These are phyloP conservation scores for Apeltes quadracus DNA, from an alignment of 2,113 vertebrate genomes.

Conservation along the genomic window DNA sequence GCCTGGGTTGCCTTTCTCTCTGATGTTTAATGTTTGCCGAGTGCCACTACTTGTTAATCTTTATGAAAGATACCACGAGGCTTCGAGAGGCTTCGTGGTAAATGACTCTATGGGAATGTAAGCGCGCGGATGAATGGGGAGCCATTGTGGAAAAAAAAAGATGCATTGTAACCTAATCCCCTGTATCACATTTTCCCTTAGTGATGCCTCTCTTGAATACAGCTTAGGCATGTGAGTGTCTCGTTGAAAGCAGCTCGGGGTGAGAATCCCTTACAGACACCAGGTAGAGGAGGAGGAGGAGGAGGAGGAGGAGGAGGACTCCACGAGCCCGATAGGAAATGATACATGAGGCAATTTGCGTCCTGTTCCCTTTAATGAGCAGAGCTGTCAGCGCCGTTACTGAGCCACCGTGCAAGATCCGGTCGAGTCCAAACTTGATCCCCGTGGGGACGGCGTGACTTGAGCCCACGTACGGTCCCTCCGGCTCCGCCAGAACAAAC, in stretches of 20 bases:
- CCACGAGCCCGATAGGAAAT: conserved; percentile 54
- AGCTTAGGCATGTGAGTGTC: background rate
- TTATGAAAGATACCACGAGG: conserved; percentile 27
- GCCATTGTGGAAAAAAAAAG: background rate
- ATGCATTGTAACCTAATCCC: conserved; percentile 28
- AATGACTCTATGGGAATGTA: conserved; percentile 53
- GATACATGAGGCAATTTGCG: conserved; percentile 54
- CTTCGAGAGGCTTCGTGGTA: conserved; percentile 44
- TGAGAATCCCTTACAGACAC: conserved; percentile 38
- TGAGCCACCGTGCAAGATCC: conserved; percentile 70
- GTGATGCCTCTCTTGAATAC: conserved; percentile 9
- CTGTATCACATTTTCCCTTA: conserved; percentile 8
- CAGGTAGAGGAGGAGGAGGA: conserved; percentile 15
- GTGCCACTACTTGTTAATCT: conserved; percentile 14
- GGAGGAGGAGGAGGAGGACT: conserved; percentile 26
- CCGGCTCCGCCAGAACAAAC: conserved; percentile 74
- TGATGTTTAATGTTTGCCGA: conserved; percentile 20
- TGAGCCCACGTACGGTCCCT: conserved; percentile 46
- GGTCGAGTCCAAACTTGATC: conserved; percentile 80
- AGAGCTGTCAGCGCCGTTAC: conserved; percentile 65
- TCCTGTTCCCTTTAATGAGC: conserved; percentile 47
- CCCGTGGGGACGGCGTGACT: conserved; percentile 73
- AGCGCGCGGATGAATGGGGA: conserved; percentile 34
- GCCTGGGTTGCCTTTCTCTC: conserved; percentile 34
- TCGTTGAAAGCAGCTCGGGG: conserved; percentile 20